Base-by-base conservation (phyloP, 2,113 vertebrate genomes). In the Archilochus colubris region DNA sequence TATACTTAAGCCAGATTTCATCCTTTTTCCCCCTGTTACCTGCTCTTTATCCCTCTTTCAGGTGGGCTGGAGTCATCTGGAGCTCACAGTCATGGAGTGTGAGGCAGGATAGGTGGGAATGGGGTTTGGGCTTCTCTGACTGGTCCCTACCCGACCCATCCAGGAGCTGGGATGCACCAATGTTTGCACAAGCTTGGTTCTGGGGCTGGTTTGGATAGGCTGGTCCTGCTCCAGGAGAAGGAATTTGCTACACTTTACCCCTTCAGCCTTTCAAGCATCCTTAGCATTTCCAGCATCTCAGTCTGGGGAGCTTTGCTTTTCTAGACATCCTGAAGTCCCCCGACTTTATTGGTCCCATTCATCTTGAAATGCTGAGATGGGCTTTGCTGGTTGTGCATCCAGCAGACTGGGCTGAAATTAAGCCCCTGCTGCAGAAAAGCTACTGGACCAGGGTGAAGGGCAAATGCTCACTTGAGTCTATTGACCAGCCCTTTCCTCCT, bases 81-180 rank as follows among this genome's bases (percentile, higher is more conserved):
- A 81, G 16, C 58, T 86, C 38, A 12, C 0, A 7, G 33, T 31
- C 59, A 23, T 14, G 19, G 40, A 76, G 12, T 5, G 7, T 36
- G 62, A 38, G 27, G 36, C 1, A 1, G 13, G 0, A 3, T 0
- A 3, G 12, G 6, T 50, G 15, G 30, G 46, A 10, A 22, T 9
- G 12, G n/a, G 19, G 14, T 55, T 84, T 14, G 23, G 53, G 40
- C 57, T 86, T 31, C 31, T 38, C 1, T 2, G 40, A 68, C 14
- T 0, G 0, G 4, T 20, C 36, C 17, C 28, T 23, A 7, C 22
- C 76, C 54, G 19, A 25, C 10, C 3, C 30, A 14, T 8, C 18
- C 0, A 0, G 27, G 22, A 16, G 30, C 23, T n/a, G n/a, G 19
- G 27, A 28, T 28, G 54, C 44, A 20, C 8, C 0, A 0, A 8